These are phyloP conservation scores for Hydrochoerus hydrochaeris DNA, from an alignment of 2,113 vertebrate genomes.

Conservation along the genomic window DNA sequence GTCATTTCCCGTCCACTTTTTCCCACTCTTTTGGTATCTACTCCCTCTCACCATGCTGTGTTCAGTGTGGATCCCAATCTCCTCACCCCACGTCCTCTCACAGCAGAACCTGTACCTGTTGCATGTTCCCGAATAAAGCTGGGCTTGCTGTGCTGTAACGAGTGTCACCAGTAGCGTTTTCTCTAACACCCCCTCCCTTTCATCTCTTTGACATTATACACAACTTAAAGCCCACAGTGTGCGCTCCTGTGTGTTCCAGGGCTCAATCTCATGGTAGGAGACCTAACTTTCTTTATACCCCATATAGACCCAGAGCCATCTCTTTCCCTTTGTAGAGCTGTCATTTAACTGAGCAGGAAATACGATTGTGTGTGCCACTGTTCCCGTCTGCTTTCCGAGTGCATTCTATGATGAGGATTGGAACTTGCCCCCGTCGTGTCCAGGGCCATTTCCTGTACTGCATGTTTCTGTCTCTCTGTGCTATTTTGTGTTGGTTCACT, in stretches of 20 bases:
- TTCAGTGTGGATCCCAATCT: background rate
- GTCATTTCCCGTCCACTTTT: background rate
- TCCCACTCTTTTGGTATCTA: background rate
- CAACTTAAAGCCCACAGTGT: background rate
- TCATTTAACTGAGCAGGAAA: background rate
- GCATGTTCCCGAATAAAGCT: background rate
- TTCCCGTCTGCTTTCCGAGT: background rate
- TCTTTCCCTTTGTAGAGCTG: conserved; percentile 1
- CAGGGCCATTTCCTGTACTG: background rate
- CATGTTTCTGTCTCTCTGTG: background rate
- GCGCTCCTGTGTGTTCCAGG: background rate
- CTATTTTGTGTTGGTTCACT: background rate
- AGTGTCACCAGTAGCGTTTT: background rate
- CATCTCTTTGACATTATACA: background rate
- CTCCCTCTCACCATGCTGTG: background rate
- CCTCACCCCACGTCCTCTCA: background rate
- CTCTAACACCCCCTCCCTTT: background rate
- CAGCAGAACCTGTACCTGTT: background rate
- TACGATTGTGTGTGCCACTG: background rate
- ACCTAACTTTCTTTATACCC: background rate
- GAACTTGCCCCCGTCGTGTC: background rate
- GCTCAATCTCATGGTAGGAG: background rate
- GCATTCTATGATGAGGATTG: background rate
- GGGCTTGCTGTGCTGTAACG: background rate
- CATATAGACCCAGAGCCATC: background rate